Evolutionary conservation across 92 coral and sea anemone species (phyloP), one percentile per base, ranked within the genome.

Genomic region (Blastomussa wellsi): DNA sequence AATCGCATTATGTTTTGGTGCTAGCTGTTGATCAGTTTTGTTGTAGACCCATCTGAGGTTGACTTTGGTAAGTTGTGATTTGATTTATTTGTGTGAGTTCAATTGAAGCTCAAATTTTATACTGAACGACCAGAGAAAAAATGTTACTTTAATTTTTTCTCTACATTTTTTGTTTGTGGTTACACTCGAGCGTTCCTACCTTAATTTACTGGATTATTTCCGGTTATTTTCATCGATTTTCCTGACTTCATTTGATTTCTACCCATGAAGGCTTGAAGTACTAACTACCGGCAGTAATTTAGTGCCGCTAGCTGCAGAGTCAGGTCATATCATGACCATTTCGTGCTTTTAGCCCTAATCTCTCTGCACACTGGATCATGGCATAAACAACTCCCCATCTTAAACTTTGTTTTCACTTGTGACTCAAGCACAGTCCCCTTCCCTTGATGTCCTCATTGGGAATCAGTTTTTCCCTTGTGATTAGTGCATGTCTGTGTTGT

Each of bases 1-100:
- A 60, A 19, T 73, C 60, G 44, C 4, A 74, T 48, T 26, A 83
- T 83, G 86, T 73, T 20, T 74, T 53, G 80, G 51, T 22, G 35
- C 39, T 82, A 82, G 52, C 83, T 20, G 35, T 42, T 49, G 44
- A 42, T 39, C 65, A 60, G 19, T 74, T 17, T 71, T 38, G 52
- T n/a, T 7, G 24, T 41, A 10, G 2, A 51, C 28, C 14, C 24
- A 3, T 36, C 35, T 57, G 70, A 52, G 52, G 66, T 72, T 37
- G 42, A 16, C 67, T 70, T 44, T 70, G 86, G 78, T 82, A 33
- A 71, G 78, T 38, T 29, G 31, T 42, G 20, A 19, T 65, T 19
- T 47, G 59, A 48, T 47, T n/a, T 65, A 17, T 66, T 55, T 29
- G 15, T 14, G 26, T 12, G 19, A 80, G 15, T 47, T 39, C 16